Conservation (phyloP, 2,888 invertebrate species). For the Furcula furcula region DNA sequence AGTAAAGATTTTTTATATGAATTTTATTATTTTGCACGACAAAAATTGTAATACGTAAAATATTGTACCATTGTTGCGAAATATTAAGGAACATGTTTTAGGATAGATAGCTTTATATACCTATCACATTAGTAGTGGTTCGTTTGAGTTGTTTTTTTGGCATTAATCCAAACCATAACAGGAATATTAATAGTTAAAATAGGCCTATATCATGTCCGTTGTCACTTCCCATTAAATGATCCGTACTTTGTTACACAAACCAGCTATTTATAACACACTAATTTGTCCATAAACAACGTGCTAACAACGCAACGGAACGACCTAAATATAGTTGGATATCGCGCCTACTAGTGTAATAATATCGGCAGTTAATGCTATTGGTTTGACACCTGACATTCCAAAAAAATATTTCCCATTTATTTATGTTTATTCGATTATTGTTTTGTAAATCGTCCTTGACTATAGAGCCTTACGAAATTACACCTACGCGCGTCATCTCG, state of each 20-base stretch:
- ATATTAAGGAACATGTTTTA: too few relatives aligned
- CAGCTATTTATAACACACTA: constrained; percentile 21
- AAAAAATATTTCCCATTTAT: constrained; percentile 20
- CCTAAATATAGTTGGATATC: constrained; percentile 42
- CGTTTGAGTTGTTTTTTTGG: too few relatives aligned
- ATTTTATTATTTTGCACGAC: too few relatives aligned
- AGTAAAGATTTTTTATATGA: too few relatives aligned
- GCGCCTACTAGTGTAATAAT: constrained; percentile 34
- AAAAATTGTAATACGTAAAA: too few relatives aligned
- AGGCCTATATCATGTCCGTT: constrained; percentile 1
- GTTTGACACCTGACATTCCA: constrained; percentile 54
- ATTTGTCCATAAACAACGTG: constrained; percentile 30
- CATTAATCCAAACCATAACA: too few relatives aligned
- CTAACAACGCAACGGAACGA: constrained; percentile 17
- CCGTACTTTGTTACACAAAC: constrained; percentile 20
- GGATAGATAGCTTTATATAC: too few relatives aligned
- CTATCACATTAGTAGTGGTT: too few relatives aligned
- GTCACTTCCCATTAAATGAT: constrained; percentile 8
- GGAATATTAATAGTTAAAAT: too few relatives aligned
- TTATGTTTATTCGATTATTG: constrained; percentile 38
- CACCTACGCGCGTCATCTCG: constrained; percentile 49
- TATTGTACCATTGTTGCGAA: too few relatives aligned
- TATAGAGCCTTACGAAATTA: constrained; percentile 59
- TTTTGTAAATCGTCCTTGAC: constrained; percentile 71
- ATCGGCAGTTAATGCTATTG: constrained; percentile 34